Base-by-base conservation (phyloP, 2,888 invertebrate genomes). In the Alsophila aescularia region DNA sequence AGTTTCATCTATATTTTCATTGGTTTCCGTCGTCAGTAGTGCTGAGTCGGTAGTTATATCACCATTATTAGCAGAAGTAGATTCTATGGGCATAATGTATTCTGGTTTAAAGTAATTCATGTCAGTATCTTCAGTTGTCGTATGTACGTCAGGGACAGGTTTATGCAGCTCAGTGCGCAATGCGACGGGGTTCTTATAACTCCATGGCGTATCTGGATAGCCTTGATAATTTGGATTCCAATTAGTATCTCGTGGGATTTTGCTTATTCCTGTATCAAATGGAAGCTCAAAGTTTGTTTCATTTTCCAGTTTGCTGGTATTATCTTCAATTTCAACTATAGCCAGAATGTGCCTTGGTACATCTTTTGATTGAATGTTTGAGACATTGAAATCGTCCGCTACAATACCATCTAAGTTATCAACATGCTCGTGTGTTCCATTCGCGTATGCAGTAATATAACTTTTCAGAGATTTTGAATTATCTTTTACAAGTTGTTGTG, bases 391-490 rank as follows among this genome's bases (percentile, higher is more conserved):
- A 15, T 44, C 34, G 5, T 53, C 47, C 31, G 21, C 53, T 9
- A 66, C 36, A 18, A 74, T 53, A 2, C 52, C 37, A 27, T 79
- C 69, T 14, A 82, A 42, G 4, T 66, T 62, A 47, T 85, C 75
- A 5, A 77, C 51, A 36, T 78, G 61, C 44, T 83, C 79, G 10
- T 81, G 52, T 14, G 67, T 77, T 34, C 81, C 83, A 63, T 83
- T 70, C 13, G 76, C 61, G 58, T 79, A 69, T 24, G 85, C 52
- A n/a, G 85, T 61, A 34, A 79, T 43, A 56, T 67, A 80, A 13
- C 65, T 69, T 58, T 70, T 76, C 14, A 60, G 47, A 13, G 60
- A 62, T 37, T 10, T 32, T 31, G 21, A 29, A 27, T 43, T 10
- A 16, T 41, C 32, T 5, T 36, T 34, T 39, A 18, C 32, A 31